These are phyloP conservation scores for Telmatochromis sp. DNA, from an alignment of 2,113 vertebrate genomes.

Conservation along the genomic window DNA sequence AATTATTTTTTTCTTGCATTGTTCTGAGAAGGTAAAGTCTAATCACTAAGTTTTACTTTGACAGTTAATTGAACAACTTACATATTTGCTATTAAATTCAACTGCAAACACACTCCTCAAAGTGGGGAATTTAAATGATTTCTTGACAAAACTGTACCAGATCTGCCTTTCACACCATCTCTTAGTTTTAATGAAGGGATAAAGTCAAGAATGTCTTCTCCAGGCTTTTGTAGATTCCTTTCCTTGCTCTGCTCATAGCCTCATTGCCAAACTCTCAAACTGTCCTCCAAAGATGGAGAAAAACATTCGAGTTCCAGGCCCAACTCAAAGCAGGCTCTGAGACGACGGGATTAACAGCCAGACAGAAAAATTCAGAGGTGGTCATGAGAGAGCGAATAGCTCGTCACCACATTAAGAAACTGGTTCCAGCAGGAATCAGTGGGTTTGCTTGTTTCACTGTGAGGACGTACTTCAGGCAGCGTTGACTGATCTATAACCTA, in stretches of 20 bases:
- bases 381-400: slow-evolving; percentile 10
- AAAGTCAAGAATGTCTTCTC: background rate
- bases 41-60: background rate
- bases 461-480: slow-evolving; percentile 2
- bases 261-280: slow-evolving; percentile 12
- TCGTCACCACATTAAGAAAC: background rate
- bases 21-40: background rate
- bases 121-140: background rate
- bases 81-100: background rate
- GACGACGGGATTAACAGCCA: slow-evolving; percentile 34
- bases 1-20: background rate
- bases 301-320: background rate
- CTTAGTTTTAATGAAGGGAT: slow-evolving; percentile 4
- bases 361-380: slow-evolving; percentile 44
- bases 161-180: background rate
- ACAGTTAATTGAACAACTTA: background rate
- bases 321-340: background rate
- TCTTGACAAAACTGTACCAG: background rate
- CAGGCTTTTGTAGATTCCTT: background rate
- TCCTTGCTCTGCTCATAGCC: background rate
- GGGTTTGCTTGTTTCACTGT: slow-evolving; percentile 1
- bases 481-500: slow-evolving; percentile 1
- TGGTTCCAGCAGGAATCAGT: slow-evolving; percentile 25
- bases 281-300: slow-evolving; percentile 16
- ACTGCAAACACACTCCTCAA: background rate